Conservation (phyloP, 2,888 invertebrate genomes). For the Tinea semifulvella region DNA sequence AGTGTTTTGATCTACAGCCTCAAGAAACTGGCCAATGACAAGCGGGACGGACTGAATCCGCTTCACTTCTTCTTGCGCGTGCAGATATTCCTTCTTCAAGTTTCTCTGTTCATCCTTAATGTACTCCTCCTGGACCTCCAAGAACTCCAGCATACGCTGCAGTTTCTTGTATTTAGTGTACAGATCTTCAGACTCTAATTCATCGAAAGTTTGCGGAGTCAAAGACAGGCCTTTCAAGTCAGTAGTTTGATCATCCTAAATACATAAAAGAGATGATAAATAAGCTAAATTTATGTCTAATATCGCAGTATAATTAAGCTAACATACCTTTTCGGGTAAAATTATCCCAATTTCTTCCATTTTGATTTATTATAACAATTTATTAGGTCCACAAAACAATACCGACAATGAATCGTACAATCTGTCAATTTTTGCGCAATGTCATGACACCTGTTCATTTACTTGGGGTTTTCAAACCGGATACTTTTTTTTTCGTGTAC, state of each 20-base stretch:
- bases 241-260: slow-evolving; percentile 70
- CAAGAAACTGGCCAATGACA: slow-evolving; percentile 98
- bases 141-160: slow-evolving; percentile 94
- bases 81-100: slow-evolving; percentile 97
- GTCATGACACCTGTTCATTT: slow-evolving; percentile 6
- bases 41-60: slow-evolving; percentile 98
- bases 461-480: too few relatives aligned
- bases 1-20: slow-evolving; percentile 99
- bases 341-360: slow-evolving; percentile 88
- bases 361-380: slow-evolving; percentile 21
- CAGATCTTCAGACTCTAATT: slow-evolving; percentile 89
- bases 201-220: slow-evolving; percentile 77
- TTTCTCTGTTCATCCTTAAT: slow-evolving; percentile 99
- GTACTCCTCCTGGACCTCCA: slow-evolving; percentile 99
- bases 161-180: slow-evolving; percentile 98
- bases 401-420: neutral
- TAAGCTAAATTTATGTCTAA: neutral
- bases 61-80: slow-evolving; percentile 98
- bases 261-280: slow-evolving; percentile 16
- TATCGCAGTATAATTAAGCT: neutral
- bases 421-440: slow-evolving; percentile 1
- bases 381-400: neutral
- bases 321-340: slow-evolving; percentile 79
- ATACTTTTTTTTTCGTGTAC: too few relatives aligned
- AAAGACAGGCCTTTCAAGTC: slow-evolving; percentile 73